Conservation (phyloP, 1,140 invertebrate species). For the Proctacanthus coquilletti region DNA sequence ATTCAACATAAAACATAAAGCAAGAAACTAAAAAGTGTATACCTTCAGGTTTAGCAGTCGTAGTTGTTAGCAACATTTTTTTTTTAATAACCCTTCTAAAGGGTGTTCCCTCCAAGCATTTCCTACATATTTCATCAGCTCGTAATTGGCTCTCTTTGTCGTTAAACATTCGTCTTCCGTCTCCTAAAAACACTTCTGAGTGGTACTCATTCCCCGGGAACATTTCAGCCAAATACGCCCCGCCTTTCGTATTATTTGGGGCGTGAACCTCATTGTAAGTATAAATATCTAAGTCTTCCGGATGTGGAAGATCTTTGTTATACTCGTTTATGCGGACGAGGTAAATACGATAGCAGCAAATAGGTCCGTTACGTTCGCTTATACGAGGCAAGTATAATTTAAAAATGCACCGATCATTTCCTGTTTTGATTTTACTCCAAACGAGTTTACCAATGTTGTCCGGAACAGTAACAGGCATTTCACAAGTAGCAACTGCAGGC, state of each 20-base stretch:
- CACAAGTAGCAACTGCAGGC: slow-evolving; percentile 35
- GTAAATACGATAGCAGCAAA: slow-evolving; percentile 72
- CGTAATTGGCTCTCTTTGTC: slow-evolving; percentile 9
- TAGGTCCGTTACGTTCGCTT: slow-evolving; percentile 68
- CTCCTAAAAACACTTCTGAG: slow-evolving; percentile 48
- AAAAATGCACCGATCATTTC: slow-evolving; percentile 49
- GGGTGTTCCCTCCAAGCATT: slow-evolving; percentile 14
- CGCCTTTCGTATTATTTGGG: slow-evolving; percentile 34
- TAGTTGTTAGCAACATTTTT: slow-evolving; percentile 25
- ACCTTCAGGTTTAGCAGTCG: slow-evolving; percentile 25
- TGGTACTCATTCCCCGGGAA: slow-evolving; percentile 46
- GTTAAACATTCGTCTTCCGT: slow-evolving; percentile 31
- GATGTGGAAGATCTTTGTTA: slow-evolving; percentile 45
- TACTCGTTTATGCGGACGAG: slow-evolving; percentile 54
- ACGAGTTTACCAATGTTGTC: slow-evolving; percentile 41
- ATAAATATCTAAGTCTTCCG: slow-evolving; percentile 47
- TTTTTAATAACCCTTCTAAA: slow-evolving; percentile 12
- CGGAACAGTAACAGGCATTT: slow-evolving; percentile 52
- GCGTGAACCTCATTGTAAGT: slow-evolving; percentile 57
- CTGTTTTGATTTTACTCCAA: slow-evolving; percentile 54
- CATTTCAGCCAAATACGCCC: slow-evolving; percentile 69
- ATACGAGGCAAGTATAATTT: slow-evolving; percentile 55
- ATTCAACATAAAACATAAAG: not conserved
- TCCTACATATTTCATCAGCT: slow-evolving; percentile 17
- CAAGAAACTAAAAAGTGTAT: slow-evolving; percentile 1